Base-by-base conservation (phyloP, 2,888 invertebrate species). In the Allolobophora icterica region DNA sequence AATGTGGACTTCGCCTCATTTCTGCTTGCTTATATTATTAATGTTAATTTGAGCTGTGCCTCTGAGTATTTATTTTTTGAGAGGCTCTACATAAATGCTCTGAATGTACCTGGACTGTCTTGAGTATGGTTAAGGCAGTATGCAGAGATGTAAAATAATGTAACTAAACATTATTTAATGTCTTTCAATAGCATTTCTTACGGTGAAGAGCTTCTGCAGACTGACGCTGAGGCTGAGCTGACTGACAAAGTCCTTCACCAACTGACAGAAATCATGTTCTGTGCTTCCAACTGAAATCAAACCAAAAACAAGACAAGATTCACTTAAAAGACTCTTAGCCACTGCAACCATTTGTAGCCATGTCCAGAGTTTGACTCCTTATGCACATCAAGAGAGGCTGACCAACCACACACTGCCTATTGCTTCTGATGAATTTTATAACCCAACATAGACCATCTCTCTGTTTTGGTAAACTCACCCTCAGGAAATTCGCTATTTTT, bases 211-310 rank as follows among this genome's bases (percentile, higher is more conserved):
- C 19, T 87, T 87, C 87, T 87, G 87, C 38, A 87, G 35, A 24
- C 24, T 87, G 87, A 24, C 24, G 11, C 21, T 87, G 38, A 87
- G 35, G 38, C 87, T 87, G 35, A 87, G 87, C 38, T 87, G 87
- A 87, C 87, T 87, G 35, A 87, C 38, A 24, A 87, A 87, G 87
- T 87, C 87, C 35, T 35, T 87, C 19, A 87, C 38, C 38, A 87
- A 38, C 87, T 38, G 87, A 34, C 87, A 87, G 87, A 87, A 87
- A 87, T 87, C 87, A 35, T 87, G 87, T 11, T 87, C 87, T 35
- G 34, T 87, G 35, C 8, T 87, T 3, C 87, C 87, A 87, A 87
- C 87, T 87, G 35, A 34, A 87, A 87, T 13, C 38, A 3, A 34
- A 84, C 34, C 33, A 33, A 84, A 33, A 35, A 87, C 34, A 87